Conservation (phyloP, 2,888 invertebrate species). For the Bellardia bayeri region DNA sequence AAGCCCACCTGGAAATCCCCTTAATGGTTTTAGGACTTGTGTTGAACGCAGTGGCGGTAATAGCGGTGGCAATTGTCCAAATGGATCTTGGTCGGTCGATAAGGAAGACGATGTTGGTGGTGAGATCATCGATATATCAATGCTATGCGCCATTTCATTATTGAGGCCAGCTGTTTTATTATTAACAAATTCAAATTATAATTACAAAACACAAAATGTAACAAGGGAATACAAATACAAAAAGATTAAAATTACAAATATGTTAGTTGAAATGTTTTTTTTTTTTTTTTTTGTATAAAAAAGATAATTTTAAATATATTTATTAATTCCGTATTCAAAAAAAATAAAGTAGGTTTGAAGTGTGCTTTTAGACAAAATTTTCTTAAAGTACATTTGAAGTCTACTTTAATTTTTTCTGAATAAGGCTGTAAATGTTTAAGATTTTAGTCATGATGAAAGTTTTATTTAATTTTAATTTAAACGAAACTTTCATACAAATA, state of each 20-base stretch:
- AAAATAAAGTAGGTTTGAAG: too few relatives aligned
- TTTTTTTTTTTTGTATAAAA: too few relatives aligned
- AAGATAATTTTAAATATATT: too few relatives aligned
- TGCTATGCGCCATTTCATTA: slow-evolving; percentile 85
- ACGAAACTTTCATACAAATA: too few relatives aligned
- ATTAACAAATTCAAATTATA: slow-evolving; percentile 23
- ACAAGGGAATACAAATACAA: not conserved
- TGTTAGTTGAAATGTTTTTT: not conserved
- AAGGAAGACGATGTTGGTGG: slow-evolving; percentile 84
- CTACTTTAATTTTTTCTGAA: too few relatives aligned
- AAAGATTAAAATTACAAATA: slow-evolving; percentile 11
- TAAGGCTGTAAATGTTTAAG: too few relatives aligned
- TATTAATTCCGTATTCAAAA: too few relatives aligned
- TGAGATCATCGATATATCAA: slow-evolving; percentile 85
- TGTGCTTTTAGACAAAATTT: too few relatives aligned
- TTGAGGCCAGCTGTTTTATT: slow-evolving; percentile 81
- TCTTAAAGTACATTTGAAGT: too few relatives aligned
- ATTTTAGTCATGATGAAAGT: too few relatives aligned
- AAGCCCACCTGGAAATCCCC: slow-evolving; percentile 84
- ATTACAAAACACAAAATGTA: slow-evolving; percentile 13
- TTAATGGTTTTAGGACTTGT: slow-evolving; percentile 84
- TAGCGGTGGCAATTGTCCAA: slow-evolving; percentile 84
- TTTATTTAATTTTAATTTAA: too few relatives aligned
- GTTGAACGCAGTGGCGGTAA: slow-evolving; percentile 85
- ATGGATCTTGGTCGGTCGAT: slow-evolving; percentile 85